Evolutionary conservation across 2,888 invertebrate species (phyloP), one percentile per base, ranked within the genome.

Genomic region (Limnephilus auricula): DNA sequence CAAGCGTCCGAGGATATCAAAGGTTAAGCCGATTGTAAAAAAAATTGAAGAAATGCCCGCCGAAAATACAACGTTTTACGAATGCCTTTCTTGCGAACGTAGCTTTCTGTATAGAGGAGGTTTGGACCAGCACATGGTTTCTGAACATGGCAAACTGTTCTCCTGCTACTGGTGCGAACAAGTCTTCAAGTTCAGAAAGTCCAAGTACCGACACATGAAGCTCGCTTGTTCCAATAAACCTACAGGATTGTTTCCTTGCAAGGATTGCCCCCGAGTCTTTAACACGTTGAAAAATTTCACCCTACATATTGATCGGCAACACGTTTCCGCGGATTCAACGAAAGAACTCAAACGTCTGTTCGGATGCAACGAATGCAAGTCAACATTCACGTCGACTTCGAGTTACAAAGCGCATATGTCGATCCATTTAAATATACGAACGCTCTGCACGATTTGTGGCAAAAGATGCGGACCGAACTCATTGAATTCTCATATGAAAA

Each of bases 391-490:
- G 31, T 80, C 30, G 45, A 65, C 65, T 25, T 37, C 80, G 2
- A n/a, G 79, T 25, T 80, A 18, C 5, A 34, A 79, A 40, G 25
- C 31, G 18, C 15, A 40, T n/a, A 31, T 50, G 40, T 50, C 25
- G 40, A 79, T 30, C 12, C 80, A 89, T 31, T 15, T 40, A 13
- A 13, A 10, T 15, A 25, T 79, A 10, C 89, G 13, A 40, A 80
- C 40, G 32, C 50, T 13, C 45, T 37, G 37, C 78, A 50, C 79
- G 30, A n/a, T 25, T 40, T 83, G 5, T 0, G 93, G 96, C 95
- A 95, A 94, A 94, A 95, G 0, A 95, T 95, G 65, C 65, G 65
- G 65, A 0, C 65, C 65, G 5, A 65, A 65, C 0, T 95, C 95
- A 88, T 93, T 96, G 40, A 95, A 95, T 15, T 37, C 34, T 25